Base-by-base conservation (phyloP, 2,113 vertebrate species). In the Mastomys coucha region DNA sequence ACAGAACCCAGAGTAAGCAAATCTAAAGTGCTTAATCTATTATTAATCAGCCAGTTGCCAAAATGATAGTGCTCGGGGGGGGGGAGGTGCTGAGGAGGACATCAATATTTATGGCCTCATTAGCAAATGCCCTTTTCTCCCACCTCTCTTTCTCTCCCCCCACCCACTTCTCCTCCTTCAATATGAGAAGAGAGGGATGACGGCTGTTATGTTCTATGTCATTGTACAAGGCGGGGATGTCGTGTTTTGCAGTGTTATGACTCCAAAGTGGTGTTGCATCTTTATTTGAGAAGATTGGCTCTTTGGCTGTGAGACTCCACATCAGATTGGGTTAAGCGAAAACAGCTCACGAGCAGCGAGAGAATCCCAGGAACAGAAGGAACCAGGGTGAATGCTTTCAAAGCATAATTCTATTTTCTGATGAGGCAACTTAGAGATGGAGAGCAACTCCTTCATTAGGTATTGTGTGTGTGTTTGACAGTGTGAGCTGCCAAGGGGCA, bases 21-120 rank as follows among this genome's bases (percentile, higher is more conserved):
- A 98, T 98, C 98, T 97, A 97, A 99, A 98, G 96, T 98, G 98
- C 99, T 99, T 99, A 98, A 99, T 99, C 98, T 98, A 99, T 99
- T 99, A 99, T 99, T 99, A 98, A 99, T 99, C 98, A 98, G 94
- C 96, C 96, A 96, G 98, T 96, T 98, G 97, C 98, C 98, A 98
- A 98, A 99, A 98, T 98, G 98, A 99, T 98, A 98, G 98, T 97
- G 96, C 98, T 98, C 98, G 33, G 17, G 96, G 98, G 19, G 98
- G 98, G 95, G 96, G 98, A 17, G 98, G 98, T 93, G 93, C 97
- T 91, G 92, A 98, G 93, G 96, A 98, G 97, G 97, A 85, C 96
- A 99, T 99, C 98, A 98, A 99, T 99, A 99, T 99, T 99, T 98
- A 99, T 98, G 97, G 97, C 69, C 95, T 98, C 39, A 1, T 98